phyloP scores from a whole-genome alignment of 2,888 invertebrate genomes.

The Eurois occulta region DNA sequence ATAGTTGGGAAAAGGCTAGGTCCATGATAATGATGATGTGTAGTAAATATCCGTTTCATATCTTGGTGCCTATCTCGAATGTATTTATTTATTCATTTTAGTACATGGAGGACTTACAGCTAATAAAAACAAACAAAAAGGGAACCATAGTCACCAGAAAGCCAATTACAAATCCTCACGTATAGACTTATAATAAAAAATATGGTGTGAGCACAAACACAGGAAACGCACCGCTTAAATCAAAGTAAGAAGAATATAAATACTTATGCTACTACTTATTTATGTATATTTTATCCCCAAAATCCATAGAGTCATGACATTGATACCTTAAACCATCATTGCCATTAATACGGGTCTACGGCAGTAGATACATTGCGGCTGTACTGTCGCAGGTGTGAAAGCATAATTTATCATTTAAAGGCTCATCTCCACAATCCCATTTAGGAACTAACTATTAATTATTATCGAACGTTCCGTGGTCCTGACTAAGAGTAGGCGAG shows the following conservation, averaged over 20 bases:
- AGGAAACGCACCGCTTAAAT: too few relatives aligned
- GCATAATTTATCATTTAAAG: conserved; percentile 54
- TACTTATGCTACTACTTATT: too few relatives aligned
- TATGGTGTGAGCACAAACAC: too few relatives aligned
- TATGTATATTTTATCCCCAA: neutral
- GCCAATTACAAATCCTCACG: too few relatives aligned
- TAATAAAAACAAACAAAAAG: too few relatives aligned
- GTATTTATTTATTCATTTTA: neutral
- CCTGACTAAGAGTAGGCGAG: conserved; percentile 13
- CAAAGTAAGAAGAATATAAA: too few relatives aligned
- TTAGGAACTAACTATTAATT: conserved; percentile 53
- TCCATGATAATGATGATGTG: neutral
- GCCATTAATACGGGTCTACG: conserved; percentile 14
- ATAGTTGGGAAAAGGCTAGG: neutral
- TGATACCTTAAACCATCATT: neutral
- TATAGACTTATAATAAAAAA: too few relatives aligned
- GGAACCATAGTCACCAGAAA: too few relatives aligned
- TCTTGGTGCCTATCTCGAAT: neutral
- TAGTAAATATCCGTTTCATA: neutral
- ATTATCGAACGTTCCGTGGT: conserved; percentile 22
- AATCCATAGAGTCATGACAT: neutral
- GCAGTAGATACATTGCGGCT: neutral
- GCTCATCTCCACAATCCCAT: conserved; percentile 39
- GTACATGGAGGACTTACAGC: too few relatives aligned
- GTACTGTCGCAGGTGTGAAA: conserved; percentile 39